Base-by-base conservation (phyloP, 2,888 invertebrate species). In the Gortyna flavago region DNA sequence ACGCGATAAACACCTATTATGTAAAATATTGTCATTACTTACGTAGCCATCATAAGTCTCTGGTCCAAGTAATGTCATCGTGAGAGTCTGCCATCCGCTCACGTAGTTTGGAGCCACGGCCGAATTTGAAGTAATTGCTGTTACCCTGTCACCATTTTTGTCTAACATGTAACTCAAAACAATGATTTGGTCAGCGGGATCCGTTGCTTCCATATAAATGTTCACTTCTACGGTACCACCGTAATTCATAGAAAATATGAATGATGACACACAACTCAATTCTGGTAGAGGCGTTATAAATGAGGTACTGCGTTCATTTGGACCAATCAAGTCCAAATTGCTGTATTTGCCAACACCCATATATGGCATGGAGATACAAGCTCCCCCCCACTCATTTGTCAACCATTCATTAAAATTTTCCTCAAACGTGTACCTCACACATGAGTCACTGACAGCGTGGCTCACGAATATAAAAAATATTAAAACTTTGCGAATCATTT, bases 401-500 rank as follows among this genome's bases (percentile, higher is more conserved):
- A 95, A 94, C 11, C 86, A 79, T 21, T 85, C 84, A 3, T 90
- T 81, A 38, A 88, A 90, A 9, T 86, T 85, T 25, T 90, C 87
- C 77, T 92, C 92, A 70, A 94, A 94, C 38, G 90, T 72, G 32
- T 79, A 65, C 64, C 85, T 87, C 18, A 91, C 88, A 83, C 94
- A 94, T 16, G 85, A 81, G 13, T 92, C 89, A 81, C 90, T 80
- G 35, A 77, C 64, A 62, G 87, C 91, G 81, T 82, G 69, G 25
- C 83, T 75, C 76, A 87, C 79, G 35, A 85, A 71, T 44, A 84
- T 74, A 65, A 84, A 67, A 13, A 86, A 65, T 32, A 89, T 70
- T 57, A 88, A 64, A 18, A 87, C 57, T 59, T 81, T 69, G n/a
- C 68, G 71, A 67, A 85, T 73, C 85, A 90, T 90, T 85, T 81